Base-by-base conservation (phyloP, 35 echinoderm and acorn worm species). In the Lytechinus pictus region DNA sequence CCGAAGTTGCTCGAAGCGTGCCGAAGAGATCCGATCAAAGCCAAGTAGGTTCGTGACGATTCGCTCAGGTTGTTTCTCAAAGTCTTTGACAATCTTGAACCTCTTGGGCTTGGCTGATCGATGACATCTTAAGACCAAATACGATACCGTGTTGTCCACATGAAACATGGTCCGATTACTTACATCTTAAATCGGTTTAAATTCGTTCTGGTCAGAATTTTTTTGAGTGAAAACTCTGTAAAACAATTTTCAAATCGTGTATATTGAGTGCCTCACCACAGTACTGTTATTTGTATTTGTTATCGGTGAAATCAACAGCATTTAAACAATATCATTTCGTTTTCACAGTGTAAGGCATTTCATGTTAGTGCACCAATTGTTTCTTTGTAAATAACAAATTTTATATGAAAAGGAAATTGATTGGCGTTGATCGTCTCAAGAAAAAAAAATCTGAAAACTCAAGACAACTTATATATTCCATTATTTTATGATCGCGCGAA, bases 201-300 rank as follows among this genome's bases (percentile, higher is more conserved):
- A 79, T 24, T 3, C n/a, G 66, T 79, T 79, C 14, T 24, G 66
- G 66, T 79, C 66, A 79, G 66, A n/a, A 79, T 24, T 79, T 79
- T 24, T 7, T 79, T 79, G 66, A 79, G 13, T 54, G 92, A 27
- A 55, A 11, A 55, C 53, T 55, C 13, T 57, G 21, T 54, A 93
- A 27, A 54, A 93, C 14, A 28, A 55, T 93, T 57, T 93, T 54
- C 21, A 55, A 54, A 87, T 93, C 19, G 52, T 54, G 29, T 52
- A 90, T 28, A 16, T 44, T 90, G 27, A 93, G 92, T 93, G 92
- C 92, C 92, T 93, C 92, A 57, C 54, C 51, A 12, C 92, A 93
- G 92, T 93, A 93, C 92, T 93, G 28, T 54, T 57, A 57, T 93
- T 93, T 93, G 53, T 93, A 93, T 93, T 55, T 93, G 28, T 90